Evolutionary conservation across 2,113 vertebrate genomes (phyloP), one percentile per base, ranked within the genome.

Genomic region (Spea multiplicata): DNA sequence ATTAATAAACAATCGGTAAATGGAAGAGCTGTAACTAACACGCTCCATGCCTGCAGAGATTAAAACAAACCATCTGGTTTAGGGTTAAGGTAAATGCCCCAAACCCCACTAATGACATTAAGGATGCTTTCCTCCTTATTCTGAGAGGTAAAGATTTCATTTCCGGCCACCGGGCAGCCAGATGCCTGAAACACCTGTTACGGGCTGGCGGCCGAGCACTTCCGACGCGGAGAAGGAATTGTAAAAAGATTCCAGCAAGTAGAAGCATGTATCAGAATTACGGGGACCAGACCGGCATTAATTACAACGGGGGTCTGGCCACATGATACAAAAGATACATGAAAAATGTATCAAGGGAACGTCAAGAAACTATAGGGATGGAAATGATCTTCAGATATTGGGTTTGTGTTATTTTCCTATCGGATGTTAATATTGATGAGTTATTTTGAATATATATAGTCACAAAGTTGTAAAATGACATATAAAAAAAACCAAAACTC

Each of bases 1-100:
- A 80, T 80, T 80, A 79, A 73, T 79, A 79, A 79, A 13, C 69
- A 75, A 75, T 75, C 71, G 69, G 75, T 48, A 76, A 69, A 69
- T 46, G 59, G 50, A 66, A 73, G 50, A 52, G 62, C 49, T 73
- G 70, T 67, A 30, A 73, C 62, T 80, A 73, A 73, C 67, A 48
- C 13, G 8, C 53, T 55, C 70, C 77, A 73, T 66, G 14, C 62
- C 61, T 73, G 49, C 44, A 30, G 62, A 55, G 47, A 9, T 46
- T 73, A 46, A 79, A 73, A 50, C 55, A 4, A 10, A 73, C 67
- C 70, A 73, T 80, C 71, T 80, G 77, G 73, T 80, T 73, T 47
- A 2, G 59, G 48, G 44, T 78, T 71, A 64, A 65, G 53, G 47
- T 72, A 72, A 78, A 69, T 78, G 49, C 69, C 76, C 69, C 47